Percentiles rank a stretch among this genome's conserved stretches.
phyloP scores from a whole-genome alignment of 2,113 vertebrate species.

The Varanus salvator region DNA sequence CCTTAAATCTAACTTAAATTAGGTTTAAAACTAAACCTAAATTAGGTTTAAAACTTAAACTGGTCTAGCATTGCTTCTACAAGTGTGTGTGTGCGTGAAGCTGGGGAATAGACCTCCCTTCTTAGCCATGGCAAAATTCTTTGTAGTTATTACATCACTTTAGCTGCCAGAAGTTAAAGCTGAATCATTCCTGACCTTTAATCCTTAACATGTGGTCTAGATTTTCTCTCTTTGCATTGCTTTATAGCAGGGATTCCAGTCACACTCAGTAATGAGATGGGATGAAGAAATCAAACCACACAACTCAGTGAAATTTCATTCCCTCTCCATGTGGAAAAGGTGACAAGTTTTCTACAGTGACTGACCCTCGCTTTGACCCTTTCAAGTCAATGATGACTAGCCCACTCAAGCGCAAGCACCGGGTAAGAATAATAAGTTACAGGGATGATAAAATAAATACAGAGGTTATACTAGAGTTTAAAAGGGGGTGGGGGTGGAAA shows the following conservation, averaged over 20 bases:
- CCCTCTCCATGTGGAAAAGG: slow-evolving; percentile 48
- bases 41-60: background rate
- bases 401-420: slow-evolving; percentile 14
- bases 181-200: slow-evolving; percentile 70
- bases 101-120: slow-evolving; percentile 51
- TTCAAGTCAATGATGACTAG: background rate
- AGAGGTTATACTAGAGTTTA: background rate
- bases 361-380: slow-evolving; percentile 18
- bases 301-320: slow-evolving; percentile 53
- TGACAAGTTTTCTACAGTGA: slow-evolving; percentile 14
- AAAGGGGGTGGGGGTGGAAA: background rate
- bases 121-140: slow-evolving; percentile 59
- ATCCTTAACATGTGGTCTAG: slow-evolving; percentile 68
- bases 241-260: slow-evolving; percentile 59
- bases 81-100: slow-evolving; percentile 1
- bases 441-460: slow-evolving; percentile 23
- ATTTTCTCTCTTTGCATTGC: slow-evolving; percentile 61
- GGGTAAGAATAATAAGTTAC: slow-evolving; percentile 1
- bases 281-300: slow-evolving; percentile 59
- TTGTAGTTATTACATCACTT: slow-evolving; percentile 74
- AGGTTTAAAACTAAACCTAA: background rate
- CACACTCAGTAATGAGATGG: slow-evolving; percentile 26
- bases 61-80: slow-evolving; percentile 47
- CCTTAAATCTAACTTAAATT: slow-evolving; percentile 1
- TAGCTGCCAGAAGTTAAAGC: slow-evolving; percentile 67